Evolutionary conservation across 1,140 invertebrate genomes (phyloP).

Genomic region (Bombus fervidus): DNA sequence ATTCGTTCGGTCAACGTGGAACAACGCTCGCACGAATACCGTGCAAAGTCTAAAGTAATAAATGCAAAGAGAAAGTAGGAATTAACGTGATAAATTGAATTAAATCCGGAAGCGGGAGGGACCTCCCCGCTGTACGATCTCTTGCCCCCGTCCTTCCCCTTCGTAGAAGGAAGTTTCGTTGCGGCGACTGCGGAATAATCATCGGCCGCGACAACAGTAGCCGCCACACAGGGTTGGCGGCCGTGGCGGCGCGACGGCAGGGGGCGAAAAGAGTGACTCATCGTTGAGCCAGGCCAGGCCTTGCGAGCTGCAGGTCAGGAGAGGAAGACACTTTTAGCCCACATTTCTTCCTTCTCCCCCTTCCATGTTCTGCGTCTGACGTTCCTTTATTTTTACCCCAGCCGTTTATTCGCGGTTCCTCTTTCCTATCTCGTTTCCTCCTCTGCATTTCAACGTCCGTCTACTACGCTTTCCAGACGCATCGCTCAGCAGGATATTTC

Average conservation of each 20-base stretch:
- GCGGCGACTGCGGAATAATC: slow-evolving; percentile 56
- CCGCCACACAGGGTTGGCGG: slow-evolving; percentile 58
- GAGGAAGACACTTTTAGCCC: slow-evolving; percentile 78
- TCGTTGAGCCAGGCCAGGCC: slow-evolving; percentile 74
- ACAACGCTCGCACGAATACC: background rate
- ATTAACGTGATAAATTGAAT: background rate
- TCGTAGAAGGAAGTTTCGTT: slow-evolving; percentile 35
- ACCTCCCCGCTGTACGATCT: background rate
- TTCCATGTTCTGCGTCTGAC: background rate
- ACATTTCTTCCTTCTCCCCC: slow-evolving; percentile 72
- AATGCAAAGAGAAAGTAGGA: background rate
- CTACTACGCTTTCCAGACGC: background rate
- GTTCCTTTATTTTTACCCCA: slow-evolving; percentile 66
- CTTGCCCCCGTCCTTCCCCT: background rate
- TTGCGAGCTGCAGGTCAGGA: slow-evolving; percentile 77
- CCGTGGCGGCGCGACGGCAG: slow-evolving; percentile 31
- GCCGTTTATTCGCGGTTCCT: slow-evolving; percentile 59
- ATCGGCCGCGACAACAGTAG: slow-evolving; percentile 55
- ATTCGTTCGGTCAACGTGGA: background rate
- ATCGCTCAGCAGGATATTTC: too few species aligned
- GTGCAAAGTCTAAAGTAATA: background rate
- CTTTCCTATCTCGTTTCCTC: slow-evolving; percentile 28
- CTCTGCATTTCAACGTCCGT: background rate
- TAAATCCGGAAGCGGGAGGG: slow-evolving; percentile 21
- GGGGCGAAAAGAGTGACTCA: slow-evolving; percentile 73